Evolutionary conservation across 2,888 invertebrate species (phyloP).

Genomic region (Metopia argyrocephala): DNA sequence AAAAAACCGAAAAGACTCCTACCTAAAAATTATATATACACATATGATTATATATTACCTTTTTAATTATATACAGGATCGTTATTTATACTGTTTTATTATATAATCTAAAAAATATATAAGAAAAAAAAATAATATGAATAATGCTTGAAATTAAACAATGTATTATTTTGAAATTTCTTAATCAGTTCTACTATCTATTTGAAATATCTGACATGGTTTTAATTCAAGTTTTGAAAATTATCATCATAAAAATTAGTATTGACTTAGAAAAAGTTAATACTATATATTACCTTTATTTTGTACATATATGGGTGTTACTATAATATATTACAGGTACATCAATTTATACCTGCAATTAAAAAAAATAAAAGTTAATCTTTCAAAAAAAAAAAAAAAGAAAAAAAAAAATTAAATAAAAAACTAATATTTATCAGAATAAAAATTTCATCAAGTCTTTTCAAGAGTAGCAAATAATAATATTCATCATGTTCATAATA

Average conservation of each 20-base stretch:
- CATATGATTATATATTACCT: not conserved
- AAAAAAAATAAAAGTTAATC: not conserved
- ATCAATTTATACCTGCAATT: slow-evolving; percentile 14
- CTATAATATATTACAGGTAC: no score
- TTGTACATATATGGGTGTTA: no score
- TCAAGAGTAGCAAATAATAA: slow-evolving; percentile 68
- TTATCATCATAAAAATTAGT: slow-evolving; percentile 54
- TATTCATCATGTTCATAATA: not conserved
- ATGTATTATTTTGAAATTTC: not conserved
- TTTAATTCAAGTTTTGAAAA: slow-evolving; percentile 62
- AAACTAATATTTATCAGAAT: slow-evolving; percentile 12
- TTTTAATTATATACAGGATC: not conserved
- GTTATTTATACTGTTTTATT: not conserved
- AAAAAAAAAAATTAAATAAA: not conserved
- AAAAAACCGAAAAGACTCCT: no score
- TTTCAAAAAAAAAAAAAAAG: not conserved
- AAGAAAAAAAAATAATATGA: not conserved
- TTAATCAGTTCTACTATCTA: slow-evolving; percentile 69
- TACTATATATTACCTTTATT: not conserved
- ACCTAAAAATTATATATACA: no score
- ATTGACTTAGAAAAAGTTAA: not conserved
- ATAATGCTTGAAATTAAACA: not conserved
- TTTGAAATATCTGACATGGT: slow-evolving; percentile 63
- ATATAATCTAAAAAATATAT: slow-evolving; percentile 1
- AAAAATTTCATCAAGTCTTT: slow-evolving; percentile 56